These are phyloP conservation scores for Polyploca ridens DNA, from an alignment of 2,888 invertebrate genomes.

Conservation along the genomic window DNA sequence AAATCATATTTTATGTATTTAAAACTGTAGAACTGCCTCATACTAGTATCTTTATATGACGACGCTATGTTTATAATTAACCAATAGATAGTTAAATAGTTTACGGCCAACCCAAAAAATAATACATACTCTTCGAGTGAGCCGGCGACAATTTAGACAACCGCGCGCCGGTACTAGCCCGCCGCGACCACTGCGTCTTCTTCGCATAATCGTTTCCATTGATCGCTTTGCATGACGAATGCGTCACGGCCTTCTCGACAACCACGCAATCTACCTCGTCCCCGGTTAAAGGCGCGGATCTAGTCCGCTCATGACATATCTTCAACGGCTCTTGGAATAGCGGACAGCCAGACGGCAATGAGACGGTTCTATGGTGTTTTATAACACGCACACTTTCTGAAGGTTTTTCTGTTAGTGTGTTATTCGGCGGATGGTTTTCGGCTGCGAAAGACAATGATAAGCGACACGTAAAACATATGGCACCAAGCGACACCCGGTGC, in stretches of 20 bases:
- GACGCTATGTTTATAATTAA: background rate
- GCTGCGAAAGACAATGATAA: slow-evolving; percentile 78
- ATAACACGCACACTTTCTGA: slow-evolving; percentile 53
- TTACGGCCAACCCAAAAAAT: slow-evolving; percentile 33
- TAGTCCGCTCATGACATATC: slow-evolving; percentile 86
- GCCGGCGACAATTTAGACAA: slow-evolving; percentile 77
- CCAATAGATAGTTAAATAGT: slow-evolving; percentile 22
- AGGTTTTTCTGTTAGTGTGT: slow-evolving; percentile 74
- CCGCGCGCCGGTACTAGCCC: slow-evolving; percentile 77
- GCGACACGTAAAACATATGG: slow-evolving; percentile 76
- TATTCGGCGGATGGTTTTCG: slow-evolving; percentile 74
- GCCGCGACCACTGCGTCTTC: slow-evolving; percentile 67
- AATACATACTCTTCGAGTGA: slow-evolving; percentile 80
- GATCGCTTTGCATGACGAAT: slow-evolving; percentile 67
- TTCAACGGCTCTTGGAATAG: slow-evolving; percentile 68
- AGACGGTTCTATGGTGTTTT: slow-evolving; percentile 74
- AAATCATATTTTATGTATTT: too few relatives aligned
- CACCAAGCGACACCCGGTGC: slow-evolving; percentile 74
- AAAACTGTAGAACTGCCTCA: too few relatives aligned
- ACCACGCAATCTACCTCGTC: slow-evolving; percentile 70
- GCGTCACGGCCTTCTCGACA: slow-evolving; percentile 60
- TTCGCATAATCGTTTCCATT: slow-evolving; percentile 63
- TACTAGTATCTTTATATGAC: background rate
- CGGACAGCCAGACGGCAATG: slow-evolving; percentile 70
- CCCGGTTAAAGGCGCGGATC: slow-evolving; percentile 88